phyloP scores from a whole-genome alignment of 2,113 vertebrate genomes.

The Macheiramphus alcinus region DNA sequence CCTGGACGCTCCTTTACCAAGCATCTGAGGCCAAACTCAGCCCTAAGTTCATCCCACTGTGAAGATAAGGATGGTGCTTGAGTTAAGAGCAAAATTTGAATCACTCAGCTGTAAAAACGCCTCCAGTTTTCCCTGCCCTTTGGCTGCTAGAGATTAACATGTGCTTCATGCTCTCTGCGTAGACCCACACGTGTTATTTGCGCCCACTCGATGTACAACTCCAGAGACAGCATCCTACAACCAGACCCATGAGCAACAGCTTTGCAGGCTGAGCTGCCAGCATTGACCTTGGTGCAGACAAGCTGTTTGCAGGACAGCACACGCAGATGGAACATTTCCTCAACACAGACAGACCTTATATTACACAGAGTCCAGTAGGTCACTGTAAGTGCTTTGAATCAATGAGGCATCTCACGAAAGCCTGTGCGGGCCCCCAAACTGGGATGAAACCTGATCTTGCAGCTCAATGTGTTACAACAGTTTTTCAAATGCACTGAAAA shows the following conservation, averaged over 20 bases:
- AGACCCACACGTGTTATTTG: accelerated
- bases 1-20: not conserved
- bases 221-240: accelerated
- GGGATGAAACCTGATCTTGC: conserved; percentile 17
- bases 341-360: not conserved
- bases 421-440: not conserved
- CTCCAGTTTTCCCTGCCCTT: not conserved
- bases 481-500: conserved; percentile 50
- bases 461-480: conserved; percentile 53
- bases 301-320: accelerated
- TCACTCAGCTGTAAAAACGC: not conserved
- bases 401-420: conserved; percentile 48
- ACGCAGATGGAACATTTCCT: conserved; percentile 56
- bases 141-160: not conserved
- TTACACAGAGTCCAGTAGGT: conserved; percentile 37
- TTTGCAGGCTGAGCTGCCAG: not conserved
- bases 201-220: not conserved
- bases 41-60: not conserved
- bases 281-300: not conserved
- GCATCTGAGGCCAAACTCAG: not conserved
- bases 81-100: not conserved
- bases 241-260: not conserved
- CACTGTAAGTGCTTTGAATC: conserved; percentile 55
- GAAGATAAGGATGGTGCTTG: not conserved
- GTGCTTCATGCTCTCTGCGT: not conserved